Evolutionary conservation across 1,140 invertebrate species (phyloP), one percentile per base, ranked within the genome.

Genomic region (Saccostrea echinata): DNA sequence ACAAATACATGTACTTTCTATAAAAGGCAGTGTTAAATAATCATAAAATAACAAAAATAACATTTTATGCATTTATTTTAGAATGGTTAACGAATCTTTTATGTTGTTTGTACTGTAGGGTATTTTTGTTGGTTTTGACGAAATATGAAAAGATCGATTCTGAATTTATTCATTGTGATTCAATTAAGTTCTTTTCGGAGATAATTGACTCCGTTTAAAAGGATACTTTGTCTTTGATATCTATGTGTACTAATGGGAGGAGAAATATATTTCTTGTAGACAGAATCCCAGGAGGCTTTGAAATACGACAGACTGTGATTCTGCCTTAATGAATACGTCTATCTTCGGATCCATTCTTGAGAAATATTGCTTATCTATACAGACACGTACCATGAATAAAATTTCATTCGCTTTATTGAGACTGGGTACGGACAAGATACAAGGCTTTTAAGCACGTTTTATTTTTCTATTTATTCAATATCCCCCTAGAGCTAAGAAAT

Each of bases 281-380:
- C n/a, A 68, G 27, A 33, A 27, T 76, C 68, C 27, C 68, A 76
- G 4, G 13, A 18, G 43, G 68, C 27, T 30, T 76, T 30, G 68
- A 76, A 76, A 33, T 33, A 76, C 68, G 68, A 76, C 68, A 76
- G 68, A 76, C 68, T 16, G 13, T 27, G 68, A 27, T 76, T 30
- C 27, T 27, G 27, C 27, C 68, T 76, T 76, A 76, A 76, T 76
- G 24, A 76, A 76, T 16, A 76, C 16, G 68, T 76, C 68, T 76
- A 76, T 76, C 68, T 76, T 76, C 16, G 30, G 68, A 76, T 30
- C 68, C 27, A 30, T 16, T 76, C 27, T 76, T 76, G 68, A 30
- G 30, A 76, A 76, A 76, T 76, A 76, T 24, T 76, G 68, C 68
- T 76, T 76, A 76, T 76, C 68, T 76, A 30, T 76, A 76, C 24